Conservation (phyloP, 2,113 vertebrate species). For the Hemichromis elongatus region DNA sequence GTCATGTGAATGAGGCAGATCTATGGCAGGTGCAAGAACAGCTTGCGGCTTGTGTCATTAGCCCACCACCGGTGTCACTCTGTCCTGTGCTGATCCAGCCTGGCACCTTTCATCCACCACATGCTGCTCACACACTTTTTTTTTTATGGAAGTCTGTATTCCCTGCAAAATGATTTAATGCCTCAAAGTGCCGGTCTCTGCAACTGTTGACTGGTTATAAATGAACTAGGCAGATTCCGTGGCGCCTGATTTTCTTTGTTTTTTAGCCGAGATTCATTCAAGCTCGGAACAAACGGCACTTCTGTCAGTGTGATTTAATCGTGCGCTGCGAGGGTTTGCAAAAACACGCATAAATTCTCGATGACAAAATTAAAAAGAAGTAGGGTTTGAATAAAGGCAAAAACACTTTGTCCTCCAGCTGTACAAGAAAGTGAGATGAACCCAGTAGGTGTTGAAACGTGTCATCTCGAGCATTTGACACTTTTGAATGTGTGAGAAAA, state of each 20-base stretch:
- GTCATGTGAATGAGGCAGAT: slow-evolving; percentile 50
- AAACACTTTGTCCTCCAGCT: neutral
- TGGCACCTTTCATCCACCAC: slow-evolving; percentile 49
- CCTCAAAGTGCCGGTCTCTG: neutral
- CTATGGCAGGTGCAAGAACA: slow-evolving; percentile 68
- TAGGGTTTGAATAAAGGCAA: neutral
- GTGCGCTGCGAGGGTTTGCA: neutral
- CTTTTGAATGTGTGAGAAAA: slow-evolving; percentile 23
- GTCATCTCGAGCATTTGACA: slow-evolving; percentile 43
- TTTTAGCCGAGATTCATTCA: neutral
- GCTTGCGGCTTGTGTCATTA: slow-evolving; percentile 66
- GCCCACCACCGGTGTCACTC: slow-evolving; percentile 54
- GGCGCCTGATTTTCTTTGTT: neutral
- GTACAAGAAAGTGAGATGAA: neutral
- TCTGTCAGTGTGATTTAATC: neutral
- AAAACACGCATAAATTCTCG: neutral
- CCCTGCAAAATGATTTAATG: slow-evolving; percentile 10
- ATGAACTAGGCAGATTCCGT: neutral
- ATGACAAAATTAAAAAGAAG: neutral
- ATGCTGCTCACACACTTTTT: slow-evolving; percentile 24
- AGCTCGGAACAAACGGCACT: neutral
- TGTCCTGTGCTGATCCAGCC: slow-evolving; percentile 41
- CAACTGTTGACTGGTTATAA: slow-evolving; percentile 31
- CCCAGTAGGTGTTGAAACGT: neutral
- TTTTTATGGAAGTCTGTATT: slow-evolving; percentile 19